These are phyloP conservation scores for Ostrea denselamellosa DNA, from an alignment of 1,140 invertebrate species.

Conservation along the genomic window DNA sequence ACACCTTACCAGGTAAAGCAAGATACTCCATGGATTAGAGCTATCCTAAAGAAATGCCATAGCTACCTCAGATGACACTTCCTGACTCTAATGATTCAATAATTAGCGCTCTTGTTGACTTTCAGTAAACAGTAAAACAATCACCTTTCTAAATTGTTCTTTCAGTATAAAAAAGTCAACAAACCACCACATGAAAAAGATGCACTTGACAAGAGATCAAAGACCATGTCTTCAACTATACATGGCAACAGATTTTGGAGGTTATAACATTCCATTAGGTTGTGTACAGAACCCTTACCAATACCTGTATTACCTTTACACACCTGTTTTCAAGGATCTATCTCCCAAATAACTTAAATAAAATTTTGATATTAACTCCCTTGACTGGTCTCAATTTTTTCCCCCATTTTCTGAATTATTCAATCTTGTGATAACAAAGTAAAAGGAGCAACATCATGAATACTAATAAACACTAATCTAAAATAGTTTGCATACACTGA, in stretches of 20 bases:
- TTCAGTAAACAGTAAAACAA: conserved; percentile 1
- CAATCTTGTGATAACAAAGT: neutral
- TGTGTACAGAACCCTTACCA: neutral
- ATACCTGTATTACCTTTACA: neutral
- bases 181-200: neutral
- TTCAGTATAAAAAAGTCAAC: conserved; percentile 1
- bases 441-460: neutral
- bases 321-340: neutral
- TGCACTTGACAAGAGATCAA: neutral
- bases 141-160: conserved; percentile 7
- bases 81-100: neutral
- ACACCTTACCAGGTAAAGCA: too few species aligned
- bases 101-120: neutral
- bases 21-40: neutral
- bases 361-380: neutral
- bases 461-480: neutral
- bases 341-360: neutral
- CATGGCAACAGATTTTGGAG: neutral
- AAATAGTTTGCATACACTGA: neutral
- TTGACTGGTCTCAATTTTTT: neutral
- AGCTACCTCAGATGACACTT: neutral
- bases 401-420: neutral
- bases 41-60: neutral
- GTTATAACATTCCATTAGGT: neutral
- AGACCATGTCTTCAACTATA: neutral